phyloP scores from a whole-genome alignment of 2,888 invertebrate species.

The Thelaira solivaga region DNA sequence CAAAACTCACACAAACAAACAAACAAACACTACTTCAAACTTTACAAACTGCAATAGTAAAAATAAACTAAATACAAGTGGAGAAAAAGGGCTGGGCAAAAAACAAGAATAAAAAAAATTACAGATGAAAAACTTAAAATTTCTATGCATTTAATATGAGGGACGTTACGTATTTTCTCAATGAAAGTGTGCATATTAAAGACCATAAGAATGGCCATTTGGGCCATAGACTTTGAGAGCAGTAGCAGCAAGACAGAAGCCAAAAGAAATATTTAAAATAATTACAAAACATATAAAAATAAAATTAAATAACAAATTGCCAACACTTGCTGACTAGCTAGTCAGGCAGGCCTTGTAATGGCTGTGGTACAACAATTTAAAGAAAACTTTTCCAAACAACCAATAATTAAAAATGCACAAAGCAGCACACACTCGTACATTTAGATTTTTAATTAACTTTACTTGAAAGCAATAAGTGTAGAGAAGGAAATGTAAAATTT shows the following conservation, averaged over 20 bases:
- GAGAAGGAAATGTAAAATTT: background rate
- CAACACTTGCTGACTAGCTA: conserved; percentile 21
- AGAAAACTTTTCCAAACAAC: conserved; percentile 41
- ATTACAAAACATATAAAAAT: conserved; percentile 48
- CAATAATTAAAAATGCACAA: conserved; percentile 58
- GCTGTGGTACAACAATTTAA: background rate
- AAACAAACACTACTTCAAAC: conserved; percentile 42
- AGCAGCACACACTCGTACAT: conserved; percentile 15
- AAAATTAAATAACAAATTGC: conserved; percentile 54
- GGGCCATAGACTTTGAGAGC: background rate
- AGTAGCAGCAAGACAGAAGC: background rate
- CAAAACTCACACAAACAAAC: conserved; percentile 34
- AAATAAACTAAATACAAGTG: conserved; percentile 29
- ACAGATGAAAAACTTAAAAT: conserved; percentile 58
- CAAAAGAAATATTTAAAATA: conserved; percentile 3
- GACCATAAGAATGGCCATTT: conserved; percentile 8
- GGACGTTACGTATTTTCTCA: conserved; percentile 17
- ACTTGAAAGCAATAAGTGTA: background rate
- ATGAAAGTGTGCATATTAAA: conserved; percentile 31
- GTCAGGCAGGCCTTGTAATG: background rate
- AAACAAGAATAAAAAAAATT: background rate
- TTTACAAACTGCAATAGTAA: conserved; percentile 44
- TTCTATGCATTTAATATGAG: conserved; percentile 65
- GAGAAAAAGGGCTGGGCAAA: background rate
- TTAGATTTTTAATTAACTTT: conserved; percentile 54